Evolutionary conservation across 2,888 invertebrate genomes (phyloP).

Genomic region (Dorcus hopei): DNA sequence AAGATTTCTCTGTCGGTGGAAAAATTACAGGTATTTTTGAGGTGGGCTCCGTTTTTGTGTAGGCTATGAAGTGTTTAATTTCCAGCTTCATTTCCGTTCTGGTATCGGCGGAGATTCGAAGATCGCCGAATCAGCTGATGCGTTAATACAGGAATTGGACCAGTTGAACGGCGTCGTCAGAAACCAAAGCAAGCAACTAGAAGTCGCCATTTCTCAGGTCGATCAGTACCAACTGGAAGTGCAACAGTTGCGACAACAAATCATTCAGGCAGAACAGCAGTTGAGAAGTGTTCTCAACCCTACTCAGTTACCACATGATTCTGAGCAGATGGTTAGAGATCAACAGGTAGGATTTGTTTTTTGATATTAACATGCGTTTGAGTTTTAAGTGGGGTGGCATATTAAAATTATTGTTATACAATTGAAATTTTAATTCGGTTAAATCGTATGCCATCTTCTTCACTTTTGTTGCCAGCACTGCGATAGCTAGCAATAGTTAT

Average conservation of each 20-base stretch:
- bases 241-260: slow-evolving; percentile 76
- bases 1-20: slow-evolving; percentile 86
- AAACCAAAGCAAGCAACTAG: slow-evolving; percentile 65
- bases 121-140: slow-evolving; percentile 69
- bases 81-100: slow-evolving; percentile 78
- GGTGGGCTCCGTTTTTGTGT: not conserved
- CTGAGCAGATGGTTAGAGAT: slow-evolving; percentile 75
- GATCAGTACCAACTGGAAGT: slow-evolving; percentile 87
- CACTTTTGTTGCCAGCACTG: slow-evolving; percentile 20
- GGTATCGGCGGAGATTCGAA: slow-evolving; percentile 78
- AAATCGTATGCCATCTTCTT: slow-evolving; percentile 18
- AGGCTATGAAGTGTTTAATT: not conserved
- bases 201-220: slow-evolving; percentile 76
- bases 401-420: not conserved
- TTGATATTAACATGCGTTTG: slow-evolving; percentile 13
- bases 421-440: not conserved
- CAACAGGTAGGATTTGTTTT: slow-evolving; percentile 74
- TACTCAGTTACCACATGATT: slow-evolving; percentile 77
- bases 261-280: slow-evolving; percentile 84
- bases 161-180: slow-evolving; percentile 60
- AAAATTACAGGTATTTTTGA: slow-evolving; percentile 75
- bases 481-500: slow-evolving; percentile 28
- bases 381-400: slow-evolving; percentile 21
- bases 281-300: slow-evolving; percentile 79
- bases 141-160: slow-evolving; percentile 68